Base-by-base conservation (phyloP, 2,888 invertebrate species). In the Stenodera caucasica region DNA sequence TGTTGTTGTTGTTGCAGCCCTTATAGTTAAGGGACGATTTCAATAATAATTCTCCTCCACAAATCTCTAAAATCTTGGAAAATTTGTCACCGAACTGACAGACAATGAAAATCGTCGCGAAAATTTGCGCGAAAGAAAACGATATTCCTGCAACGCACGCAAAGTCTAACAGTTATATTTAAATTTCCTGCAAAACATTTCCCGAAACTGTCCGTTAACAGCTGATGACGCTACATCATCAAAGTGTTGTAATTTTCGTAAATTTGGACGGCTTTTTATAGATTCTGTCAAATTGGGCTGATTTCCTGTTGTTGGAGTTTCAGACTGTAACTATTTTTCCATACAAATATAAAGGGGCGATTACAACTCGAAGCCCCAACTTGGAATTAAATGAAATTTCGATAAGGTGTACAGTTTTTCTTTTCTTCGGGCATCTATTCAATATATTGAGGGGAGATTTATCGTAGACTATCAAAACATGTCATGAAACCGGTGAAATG, bases 171-270 rank as follows among this genome's bases (percentile, higher is more conserved):
- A 45, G 49, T n/a, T 52, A 52, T 52, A 52, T 52, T 52, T 52
- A 52, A 32, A 52, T 32, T 15, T 30, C 18, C 52, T 52, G 52
- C 52, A 52, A 52, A 52, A 52, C 18, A 33, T 29, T 18, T 12
- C 52, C 8, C n/a, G 32, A 32, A 32, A 26, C 26, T 15, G 21
- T 32, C 51, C 26, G n/a, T 12, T 52, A 32, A 33, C 52, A 45
- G 21, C 45, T 45, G 45, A 18, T 45, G 5, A 18, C 21, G 21
- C 45, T 45, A 45, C 45, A 45, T 45, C 45, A 45, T 45, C 45
- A 21, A 0, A 12, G 21, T 45, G 21, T 45, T 45, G 45, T 45
- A 45, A 45, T 45, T 21, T 40, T 45, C 21, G 21, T 45, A 45
- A 9, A 45, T 45, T 21, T 21, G 45, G 45, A 21, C 9, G 15